Evolutionary conservation across 2,113 vertebrate species (phyloP).

Genomic region (Eudyptes chrysolophus): DNA sequence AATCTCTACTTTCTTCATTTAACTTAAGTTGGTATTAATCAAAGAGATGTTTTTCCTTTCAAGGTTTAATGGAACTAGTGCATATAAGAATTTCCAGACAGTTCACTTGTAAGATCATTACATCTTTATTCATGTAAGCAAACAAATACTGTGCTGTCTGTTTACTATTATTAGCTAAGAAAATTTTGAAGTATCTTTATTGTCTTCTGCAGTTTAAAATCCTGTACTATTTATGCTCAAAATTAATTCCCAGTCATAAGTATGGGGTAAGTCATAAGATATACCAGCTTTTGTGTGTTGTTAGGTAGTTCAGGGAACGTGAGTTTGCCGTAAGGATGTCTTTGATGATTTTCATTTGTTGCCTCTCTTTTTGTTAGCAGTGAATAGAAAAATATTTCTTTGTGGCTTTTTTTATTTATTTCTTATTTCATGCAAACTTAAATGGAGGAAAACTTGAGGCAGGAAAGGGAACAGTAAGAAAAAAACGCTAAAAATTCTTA

Average conservation of each 20-base stretch:
- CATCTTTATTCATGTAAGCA: not conserved
- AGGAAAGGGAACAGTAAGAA: not conserved
- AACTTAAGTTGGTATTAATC: not conserved
- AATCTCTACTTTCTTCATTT: not conserved
- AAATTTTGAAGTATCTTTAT: not conserved
- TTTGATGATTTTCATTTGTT: not conserved
- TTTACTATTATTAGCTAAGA: not conserved
- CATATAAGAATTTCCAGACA: not conserved
- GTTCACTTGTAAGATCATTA: not conserved
- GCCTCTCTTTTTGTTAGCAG: slow-evolving; percentile 24
- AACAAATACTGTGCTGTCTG: not conserved
- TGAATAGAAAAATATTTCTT: not conserved
- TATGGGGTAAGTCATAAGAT: not conserved
- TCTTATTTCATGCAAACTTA: not conserved
- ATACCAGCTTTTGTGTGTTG: not conserved
- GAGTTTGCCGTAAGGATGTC: not conserved
- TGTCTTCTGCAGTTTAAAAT: not conserved
- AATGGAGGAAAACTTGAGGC: not conserved
- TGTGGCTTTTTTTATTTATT: not conserved
- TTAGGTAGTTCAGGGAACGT: not conserved
- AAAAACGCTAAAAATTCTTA: not conserved
- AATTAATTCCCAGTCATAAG: not conserved
- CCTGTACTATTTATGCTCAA: not conserved
- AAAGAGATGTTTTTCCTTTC: not conserved
- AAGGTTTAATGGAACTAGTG: not conserved